A percentile compares a stretch with the other conserved stretches of the same genome.
Evolutionary conservation across 2,113 vertebrate species (phyloP).

Genomic region (Australoheros scitulus): DNA sequence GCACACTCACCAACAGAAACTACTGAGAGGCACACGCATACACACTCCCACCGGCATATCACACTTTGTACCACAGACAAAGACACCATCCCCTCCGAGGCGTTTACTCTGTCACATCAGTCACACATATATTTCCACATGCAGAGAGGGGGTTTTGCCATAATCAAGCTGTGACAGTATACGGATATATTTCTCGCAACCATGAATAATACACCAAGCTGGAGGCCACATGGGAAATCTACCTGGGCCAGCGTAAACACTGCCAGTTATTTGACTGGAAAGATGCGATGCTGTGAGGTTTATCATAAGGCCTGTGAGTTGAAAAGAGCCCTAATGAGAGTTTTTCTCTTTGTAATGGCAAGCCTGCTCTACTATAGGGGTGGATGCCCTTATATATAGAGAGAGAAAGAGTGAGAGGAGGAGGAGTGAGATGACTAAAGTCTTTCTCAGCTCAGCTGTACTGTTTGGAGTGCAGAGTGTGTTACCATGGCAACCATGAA

Average conservation of each 20-base stretch:
- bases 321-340: constrained; percentile 39
- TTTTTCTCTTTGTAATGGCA: constrained; percentile 22
- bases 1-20: constrained; percentile 28
- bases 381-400: constrained; percentile 39
- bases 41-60: constrained; percentile 40
- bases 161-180: constrained; percentile 45
- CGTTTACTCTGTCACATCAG: constrained; percentile 37
- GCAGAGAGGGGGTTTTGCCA: not conserved
- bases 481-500: constrained; percentile 80
- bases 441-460: constrained; percentile 66
- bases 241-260: constrained; percentile 39
- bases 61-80: constrained; percentile 50
- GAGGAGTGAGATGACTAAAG: constrained; percentile 65
- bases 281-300: constrained; percentile 25
- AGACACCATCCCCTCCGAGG: constrained; percentile 46
- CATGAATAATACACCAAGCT: constrained; percentile 42
- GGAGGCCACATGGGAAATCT: constrained; percentile 51
- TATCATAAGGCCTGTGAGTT: constrained; percentile 9
- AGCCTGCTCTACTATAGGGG: constrained; percentile 41
- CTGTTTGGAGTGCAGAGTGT: constrained; percentile 70
- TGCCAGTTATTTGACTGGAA: constrained; percentile 31
- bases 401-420: constrained; percentile 28
- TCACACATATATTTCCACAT: constrained; percentile 37
- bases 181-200: constrained; percentile 21
- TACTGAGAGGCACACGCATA: constrained; percentile 6